phyloP scores from a whole-genome alignment of 2,888 invertebrate genomes.

The Heliconius hortense region DNA sequence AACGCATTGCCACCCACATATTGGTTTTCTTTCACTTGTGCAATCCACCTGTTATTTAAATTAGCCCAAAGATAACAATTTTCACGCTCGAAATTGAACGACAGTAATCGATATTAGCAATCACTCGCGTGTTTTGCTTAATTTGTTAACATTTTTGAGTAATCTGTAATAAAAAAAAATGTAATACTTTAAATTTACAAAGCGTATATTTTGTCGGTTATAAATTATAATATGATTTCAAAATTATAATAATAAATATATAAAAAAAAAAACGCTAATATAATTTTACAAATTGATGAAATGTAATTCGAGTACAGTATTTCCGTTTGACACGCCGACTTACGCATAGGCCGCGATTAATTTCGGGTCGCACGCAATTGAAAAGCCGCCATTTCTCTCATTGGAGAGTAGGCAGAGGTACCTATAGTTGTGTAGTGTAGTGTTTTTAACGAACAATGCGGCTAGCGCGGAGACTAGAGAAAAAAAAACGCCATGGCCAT shows the following conservation, averaged over 20 bases:
- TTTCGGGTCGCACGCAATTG: constrained; percentile 31
- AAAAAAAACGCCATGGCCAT: constrained; percentile 60
- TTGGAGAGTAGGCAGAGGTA: constrained; percentile 39
- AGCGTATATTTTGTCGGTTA: background rate
- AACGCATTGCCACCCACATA: constrained; percentile 46
- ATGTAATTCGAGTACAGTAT: constrained; percentile 17
- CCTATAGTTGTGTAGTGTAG: constrained; percentile 2
- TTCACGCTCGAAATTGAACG: constrained; percentile 27
- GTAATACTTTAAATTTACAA: background rate
- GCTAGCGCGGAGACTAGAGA: constrained; percentile 44
- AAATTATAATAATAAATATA: background rate
- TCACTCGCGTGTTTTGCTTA: background rate
- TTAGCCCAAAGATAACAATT: constrained; percentile 48
- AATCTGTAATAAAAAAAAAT: background rate
- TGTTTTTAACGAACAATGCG: constrained; percentile 39
- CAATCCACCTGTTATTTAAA: constrained; percentile 61
- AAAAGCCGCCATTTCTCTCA: constrained; percentile 34
- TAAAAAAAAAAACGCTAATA: constrained; percentile 1
- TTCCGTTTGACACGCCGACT: constrained; percentile 17
- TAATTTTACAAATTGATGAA: constrained; percentile 8
- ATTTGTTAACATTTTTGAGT: constrained; percentile 5
- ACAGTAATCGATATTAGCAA: constrained; percentile 14
- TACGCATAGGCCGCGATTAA: constrained; percentile 20
- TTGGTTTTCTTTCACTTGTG: constrained; percentile 66
- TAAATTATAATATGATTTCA: constrained; percentile 3